These are phyloP conservation scores for Ispidina picta DNA, from an alignment of 2,797 vertebrate genomes.

Conservation along the genomic window DNA sequence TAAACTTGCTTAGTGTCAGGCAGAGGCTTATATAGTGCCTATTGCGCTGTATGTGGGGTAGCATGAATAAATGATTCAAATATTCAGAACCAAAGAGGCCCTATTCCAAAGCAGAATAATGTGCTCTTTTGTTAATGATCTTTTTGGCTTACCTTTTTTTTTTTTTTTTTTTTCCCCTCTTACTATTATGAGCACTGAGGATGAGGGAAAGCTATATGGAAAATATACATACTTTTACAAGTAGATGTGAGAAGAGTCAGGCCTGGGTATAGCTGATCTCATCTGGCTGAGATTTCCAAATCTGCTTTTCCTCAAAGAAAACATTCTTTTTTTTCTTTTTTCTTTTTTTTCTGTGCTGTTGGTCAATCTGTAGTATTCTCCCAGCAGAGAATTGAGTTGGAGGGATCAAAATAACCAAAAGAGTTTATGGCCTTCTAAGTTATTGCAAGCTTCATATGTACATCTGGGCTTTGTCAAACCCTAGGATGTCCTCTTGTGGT, in stretches of 20 bases:
- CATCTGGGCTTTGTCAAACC: neutral
- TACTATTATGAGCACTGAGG: neutral
- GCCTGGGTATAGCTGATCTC: neutral
- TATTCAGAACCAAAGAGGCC: neutral
- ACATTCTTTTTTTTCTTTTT: neutral
- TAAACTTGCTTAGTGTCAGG: slow-evolving; percentile 8
- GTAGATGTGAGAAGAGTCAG: neutral
- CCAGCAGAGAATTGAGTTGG: neutral
- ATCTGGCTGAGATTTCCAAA: neutral
- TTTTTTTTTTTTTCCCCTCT: neutral
- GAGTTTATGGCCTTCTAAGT: neutral
- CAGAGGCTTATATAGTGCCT: neutral
- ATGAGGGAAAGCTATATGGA: neutral
- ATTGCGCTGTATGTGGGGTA: neutral
- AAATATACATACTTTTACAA: neutral
- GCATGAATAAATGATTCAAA: neutral
- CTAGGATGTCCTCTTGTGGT: neutral
- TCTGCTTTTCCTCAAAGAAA: neutral
- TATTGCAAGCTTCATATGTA: neutral
- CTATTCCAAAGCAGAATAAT: neutral
- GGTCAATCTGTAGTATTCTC: neutral
- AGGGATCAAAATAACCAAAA: neutral
- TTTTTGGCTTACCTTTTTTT: neutral
- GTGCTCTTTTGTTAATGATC: neutral
- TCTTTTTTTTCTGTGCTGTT: neutral